Base-by-base conservation (phyloP, 2,888 invertebrate species). In the Melieria omissa region DNA sequence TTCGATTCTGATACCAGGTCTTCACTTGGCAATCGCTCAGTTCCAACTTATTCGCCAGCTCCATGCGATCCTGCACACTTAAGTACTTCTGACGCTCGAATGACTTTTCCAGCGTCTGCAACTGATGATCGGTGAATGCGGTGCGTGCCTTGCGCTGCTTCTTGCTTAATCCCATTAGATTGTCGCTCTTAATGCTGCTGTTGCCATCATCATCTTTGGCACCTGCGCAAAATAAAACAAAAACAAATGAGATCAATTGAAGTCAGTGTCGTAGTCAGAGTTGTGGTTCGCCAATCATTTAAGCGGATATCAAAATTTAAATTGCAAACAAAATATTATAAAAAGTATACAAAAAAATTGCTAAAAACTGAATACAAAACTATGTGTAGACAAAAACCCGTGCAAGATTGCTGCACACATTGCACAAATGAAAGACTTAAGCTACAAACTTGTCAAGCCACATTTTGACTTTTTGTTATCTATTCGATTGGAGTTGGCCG, bases 21-120 rank as follows among this genome's bases (percentile, higher is more conserved):
- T 99, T 99, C 86, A 99, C 99, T 90, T 99, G 99, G 69, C 99
- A 99, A 88, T 99, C 99, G 58, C 97, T 97, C 76, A 99, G 91
- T 83, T 96, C 95, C 81, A 99, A 90, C 89, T 96, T 96, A 74
- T 96, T 95, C 4, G 99, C 99, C 82, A 99, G 89, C 88, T 99
- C 99, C 97, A 99, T 97, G 81, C 99, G 91, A 87, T 99, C 98
- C 87, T 98, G 98, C 44, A 97, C 97, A 86, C 95, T 96, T 77
- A 97, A 91, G 89, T 97, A 98, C 88, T 98, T 98, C 88, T 98
- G 98, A 78, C 96, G 89, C 88, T 98, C 98, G 88, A 99, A 99
- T 81, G 95, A 96, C 88, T 97, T 97, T 89, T 99, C 98, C 85
- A 99, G 88, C 44, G 97, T 97, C 86, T 96, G 96, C 75, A 98